Evolutionary conservation across 30 jellyfish, hydroid and myxozoan species (phyloP).

Genomic region (Hydractinia symbiolongicarpus): DNA sequence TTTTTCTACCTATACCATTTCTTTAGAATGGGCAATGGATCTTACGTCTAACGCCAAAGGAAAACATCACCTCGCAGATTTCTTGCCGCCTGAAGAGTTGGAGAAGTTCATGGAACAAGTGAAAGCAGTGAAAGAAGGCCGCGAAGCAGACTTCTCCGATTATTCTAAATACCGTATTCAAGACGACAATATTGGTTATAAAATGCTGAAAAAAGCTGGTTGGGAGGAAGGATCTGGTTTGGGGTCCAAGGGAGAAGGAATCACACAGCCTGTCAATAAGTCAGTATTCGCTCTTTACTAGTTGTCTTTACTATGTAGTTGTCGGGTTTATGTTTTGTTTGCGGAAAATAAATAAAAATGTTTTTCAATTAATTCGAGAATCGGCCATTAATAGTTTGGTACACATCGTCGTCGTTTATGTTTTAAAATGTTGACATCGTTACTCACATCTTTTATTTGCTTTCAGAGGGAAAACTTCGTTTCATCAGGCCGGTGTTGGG

Average conservation of each 20-base stretch:
- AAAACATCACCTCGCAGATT: conserved; percentile 81
- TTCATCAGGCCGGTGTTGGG: conserved; percentile 93
- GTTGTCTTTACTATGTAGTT: too few relatives aligned
- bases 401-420: too few relatives aligned
- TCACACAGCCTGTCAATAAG: conserved; percentile 82
- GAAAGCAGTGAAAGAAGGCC: conserved; percentile 83
- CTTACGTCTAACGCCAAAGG: conserved; percentile 68
- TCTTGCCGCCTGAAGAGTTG: conserved; percentile 83
- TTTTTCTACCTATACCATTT: too few relatives aligned
- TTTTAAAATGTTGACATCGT: too few relatives aligned
- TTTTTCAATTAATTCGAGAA: too few relatives aligned
- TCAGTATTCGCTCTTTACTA: conserved; percentile 5
- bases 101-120: conserved; percentile 81
- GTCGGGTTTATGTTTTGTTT: background rate
- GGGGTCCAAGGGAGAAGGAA: conserved; percentile 86
- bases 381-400: too few relatives aligned
- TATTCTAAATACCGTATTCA: conserved; percentile 68
- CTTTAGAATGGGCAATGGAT: conserved; percentile 48
- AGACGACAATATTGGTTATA: conserved; percentile 78
- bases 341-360: too few relatives aligned
- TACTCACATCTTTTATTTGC: too few relatives aligned
- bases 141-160: conserved; percentile 86
- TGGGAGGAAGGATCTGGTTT: conserved; percentile 94
- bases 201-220: conserved; percentile 87
- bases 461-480: conserved; percentile 71